phyloP scores from a whole-genome alignment of 2,888 invertebrate species.

The Agriopis marginaria region DNA sequence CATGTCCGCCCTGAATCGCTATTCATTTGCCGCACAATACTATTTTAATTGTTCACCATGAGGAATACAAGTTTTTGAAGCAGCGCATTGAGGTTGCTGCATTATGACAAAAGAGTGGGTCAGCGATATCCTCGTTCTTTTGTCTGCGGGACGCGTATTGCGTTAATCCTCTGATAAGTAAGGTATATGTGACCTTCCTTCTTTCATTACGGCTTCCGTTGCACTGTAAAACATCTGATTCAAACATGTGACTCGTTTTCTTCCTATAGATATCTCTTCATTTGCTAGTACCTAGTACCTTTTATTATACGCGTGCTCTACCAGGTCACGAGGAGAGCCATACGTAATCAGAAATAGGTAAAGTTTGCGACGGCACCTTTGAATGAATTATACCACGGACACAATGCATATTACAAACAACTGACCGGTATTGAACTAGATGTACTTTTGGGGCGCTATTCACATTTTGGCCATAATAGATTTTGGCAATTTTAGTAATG shows the following conservation, averaged over 20 bases:
- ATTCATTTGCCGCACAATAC: conserved; percentile 63
- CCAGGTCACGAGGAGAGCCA: conserved; percentile 2
- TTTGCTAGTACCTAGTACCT: background rate
- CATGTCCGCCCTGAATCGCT: conserved; percentile 66
- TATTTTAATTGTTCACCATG: conserved; percentile 56
- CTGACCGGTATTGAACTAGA: background rate
- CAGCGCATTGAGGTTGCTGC: conserved; percentile 58
- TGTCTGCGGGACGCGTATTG: conserved; percentile 49
- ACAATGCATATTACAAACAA: background rate
- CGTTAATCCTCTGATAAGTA: conserved; percentile 64
- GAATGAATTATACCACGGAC: background rate
- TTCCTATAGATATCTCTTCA: background rate
- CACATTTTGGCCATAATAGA: too few relatives aligned
- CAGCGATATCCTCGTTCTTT: conserved; percentile 47
- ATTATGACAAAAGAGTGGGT: conserved; percentile 61
- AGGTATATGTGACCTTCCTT: conserved; percentile 71
- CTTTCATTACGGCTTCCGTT: conserved; percentile 71
- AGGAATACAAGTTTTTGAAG: conserved; percentile 40
- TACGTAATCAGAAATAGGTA: conserved; percentile 10
- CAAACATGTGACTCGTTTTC: conserved; percentile 28
- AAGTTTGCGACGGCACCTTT: background rate
- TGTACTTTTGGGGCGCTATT: too few relatives aligned
- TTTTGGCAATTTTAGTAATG: too few relatives aligned
- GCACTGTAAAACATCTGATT: conserved; percentile 36
- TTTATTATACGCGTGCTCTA: background rate